Evolutionary conservation across 2,113 vertebrate species (phyloP), one percentile per base, ranked within the genome.

Genomic region (Cyanocitta stelleri): DNA sequence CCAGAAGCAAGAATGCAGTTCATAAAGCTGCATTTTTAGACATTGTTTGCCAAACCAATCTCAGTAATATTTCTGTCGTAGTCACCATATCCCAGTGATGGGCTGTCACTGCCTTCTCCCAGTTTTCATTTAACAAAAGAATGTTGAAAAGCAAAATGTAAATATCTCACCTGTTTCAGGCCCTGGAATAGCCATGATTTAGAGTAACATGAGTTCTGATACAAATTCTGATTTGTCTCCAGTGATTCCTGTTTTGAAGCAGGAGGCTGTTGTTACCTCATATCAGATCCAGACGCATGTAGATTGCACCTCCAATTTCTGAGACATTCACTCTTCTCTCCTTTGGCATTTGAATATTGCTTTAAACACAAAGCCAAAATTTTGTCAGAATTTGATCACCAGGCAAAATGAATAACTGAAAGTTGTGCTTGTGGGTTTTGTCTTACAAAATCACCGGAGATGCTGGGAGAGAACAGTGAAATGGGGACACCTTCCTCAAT

Each of bases 391-490:
- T 67, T 37, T 49, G 32, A 41, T 46, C 17, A 69, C 37, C 33
- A 55, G 46, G 11, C 15, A 92, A 74, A 71, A 68, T 11, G 16
- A 86, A 2, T 56, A 71, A 67, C 27, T 76, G 22, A 9, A 48
- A 61, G 8, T 22, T 37, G 19, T 22, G 44, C 13, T 26, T 68
- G 43, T 33, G 16, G 10, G 7, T 30, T 72, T 32, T 43, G 13
- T 9, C 19, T 17, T 26, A 19, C 22, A 46, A 91, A 78, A 44
- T 22, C 37, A 61, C 5, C 1, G 2, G 61, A 68, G n/a, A n/a
- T 91, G 73, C 83, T 93, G 41, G 32, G 64, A 83, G 93, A 95
- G 92, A 93, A 64, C 11, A 81, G 72, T 93, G 82, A 67, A 88
- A 77, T 54, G n/a, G 24, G 49, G 29, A 15, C 29, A 56, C 63